phyloP scores from a whole-genome alignment of 2,797 vertebrate species.

The Oceanodroma leucorhoa region DNA sequence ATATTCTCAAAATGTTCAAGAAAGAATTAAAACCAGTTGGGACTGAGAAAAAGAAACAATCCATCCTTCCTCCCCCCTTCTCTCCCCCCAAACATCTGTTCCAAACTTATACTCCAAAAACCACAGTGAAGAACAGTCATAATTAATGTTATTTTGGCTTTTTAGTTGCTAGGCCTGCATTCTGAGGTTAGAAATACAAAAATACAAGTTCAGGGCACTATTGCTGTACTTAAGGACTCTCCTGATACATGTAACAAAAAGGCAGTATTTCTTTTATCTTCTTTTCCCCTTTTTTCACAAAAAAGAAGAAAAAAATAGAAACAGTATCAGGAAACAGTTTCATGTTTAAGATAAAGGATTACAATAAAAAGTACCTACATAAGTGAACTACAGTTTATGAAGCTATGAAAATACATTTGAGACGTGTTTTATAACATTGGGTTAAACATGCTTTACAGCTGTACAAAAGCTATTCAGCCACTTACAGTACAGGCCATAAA shows the following conservation, averaged over 20 bases:
- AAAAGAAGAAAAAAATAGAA: neutral
- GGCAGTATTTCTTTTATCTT: constrained; percentile 2
- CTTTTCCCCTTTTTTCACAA: neutral
- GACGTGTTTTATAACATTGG: constrained; percentile 64
- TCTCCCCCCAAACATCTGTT: constrained; percentile 81
- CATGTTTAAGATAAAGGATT: constrained; percentile 70
- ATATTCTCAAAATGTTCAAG: constrained; percentile 75
- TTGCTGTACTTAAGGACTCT: constrained; percentile 63
- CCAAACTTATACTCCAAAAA: constrained; percentile 65
- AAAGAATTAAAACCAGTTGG: constrained; percentile 85
- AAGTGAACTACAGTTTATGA: constrained; percentile 62
- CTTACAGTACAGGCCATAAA: constrained; percentile 61
- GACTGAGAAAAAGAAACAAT: constrained; percentile 76
- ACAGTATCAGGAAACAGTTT: constrained; percentile 70
- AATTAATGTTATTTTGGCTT: constrained; percentile 71
- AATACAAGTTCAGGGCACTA: constrained; percentile 62
- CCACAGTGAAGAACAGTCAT: constrained; percentile 69
- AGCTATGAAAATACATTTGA: constrained; percentile 71
- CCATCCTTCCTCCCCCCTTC: constrained; percentile 11
- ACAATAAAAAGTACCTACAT: constrained; percentile 45
- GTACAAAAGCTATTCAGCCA: constrained; percentile 65
- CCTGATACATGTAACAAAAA: constrained; percentile 54
- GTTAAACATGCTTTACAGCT: constrained; percentile 73
- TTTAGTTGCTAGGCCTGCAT: constrained; percentile 63
- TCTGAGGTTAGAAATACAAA: constrained; percentile 72